A percentile compares a stretch with the other conserved stretches of the same genome.
These are phyloP conservation scores for Atopsyche davidsoni DNA, from an alignment of 1,140 invertebrate species.

Conservation along the genomic window DNA sequence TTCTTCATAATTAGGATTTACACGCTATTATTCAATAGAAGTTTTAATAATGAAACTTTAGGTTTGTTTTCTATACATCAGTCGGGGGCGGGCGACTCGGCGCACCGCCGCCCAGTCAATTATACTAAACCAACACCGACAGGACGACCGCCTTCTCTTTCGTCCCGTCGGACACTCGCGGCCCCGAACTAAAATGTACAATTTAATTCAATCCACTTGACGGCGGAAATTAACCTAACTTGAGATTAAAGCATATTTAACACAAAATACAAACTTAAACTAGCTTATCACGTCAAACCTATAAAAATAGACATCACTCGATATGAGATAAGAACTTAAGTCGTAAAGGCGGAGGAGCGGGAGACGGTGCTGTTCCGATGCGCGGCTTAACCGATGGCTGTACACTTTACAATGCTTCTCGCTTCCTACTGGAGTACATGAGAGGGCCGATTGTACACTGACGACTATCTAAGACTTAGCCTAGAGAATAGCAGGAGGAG, in stretches of 20 bases:
- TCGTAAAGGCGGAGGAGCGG: background rate
- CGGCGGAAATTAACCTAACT: too few species aligned
- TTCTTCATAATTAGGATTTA: conserved; percentile 30
- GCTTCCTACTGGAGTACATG: conserved; percentile 20
- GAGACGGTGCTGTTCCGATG: conserved; percentile 13
- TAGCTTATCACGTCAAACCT: conserved; percentile 25
- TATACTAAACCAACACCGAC: conserved; percentile 5
- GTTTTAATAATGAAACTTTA: conserved; percentile 21
- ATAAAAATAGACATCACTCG: conserved; percentile 9
- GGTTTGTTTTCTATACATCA: conserved; percentile 30
- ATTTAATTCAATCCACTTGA: too few species aligned
- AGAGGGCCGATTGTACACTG: conserved; percentile 26
- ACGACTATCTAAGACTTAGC: conserved; percentile 9
- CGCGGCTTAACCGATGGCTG: conserved; percentile 21
- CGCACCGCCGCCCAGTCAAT: conserved; percentile 11
- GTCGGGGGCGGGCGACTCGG: conserved; percentile 24
- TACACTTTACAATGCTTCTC: conserved; percentile 27
- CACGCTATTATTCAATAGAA: conserved; percentile 28
- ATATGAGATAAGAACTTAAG: conserved; percentile 10
- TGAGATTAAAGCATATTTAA: too few species aligned
- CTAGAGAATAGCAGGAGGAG: background rate
- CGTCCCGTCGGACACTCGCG: too few species aligned
- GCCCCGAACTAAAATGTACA: too few species aligned
- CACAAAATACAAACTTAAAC: conserved; percentile 22
- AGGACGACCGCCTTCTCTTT: too few species aligned